Evolutionary conservation across 1,140 invertebrate species (phyloP).

Genomic region (Brachionus paranguensis): DNA sequence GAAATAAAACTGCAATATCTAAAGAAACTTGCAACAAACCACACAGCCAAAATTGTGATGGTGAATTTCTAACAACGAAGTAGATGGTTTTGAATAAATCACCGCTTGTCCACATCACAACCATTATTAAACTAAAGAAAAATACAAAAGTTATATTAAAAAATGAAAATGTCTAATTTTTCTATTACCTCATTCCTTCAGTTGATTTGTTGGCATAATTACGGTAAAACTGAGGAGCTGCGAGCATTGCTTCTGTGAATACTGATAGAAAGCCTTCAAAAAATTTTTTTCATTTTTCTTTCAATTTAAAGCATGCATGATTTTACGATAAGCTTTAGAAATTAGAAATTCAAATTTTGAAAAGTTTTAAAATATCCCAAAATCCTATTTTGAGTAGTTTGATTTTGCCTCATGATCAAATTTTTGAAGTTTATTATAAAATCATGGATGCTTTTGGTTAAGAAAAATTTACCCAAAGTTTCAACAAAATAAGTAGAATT

Average conservation of each 20-base stretch:
- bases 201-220: conserved; percentile 85
- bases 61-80: conserved; percentile 79
- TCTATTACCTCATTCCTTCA: conserved; percentile 81
- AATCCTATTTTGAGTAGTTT: too few relatives aligned
- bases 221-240: conserved; percentile 80
- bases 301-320: background rate
- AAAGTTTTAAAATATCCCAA: too few relatives aligned
- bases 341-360: too few relatives aligned
- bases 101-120: conserved; percentile 83
- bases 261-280: conserved; percentile 80
- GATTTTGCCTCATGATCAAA: too few relatives aligned
- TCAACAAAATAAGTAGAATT: conserved; percentile 59
- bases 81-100: conserved; percentile 96
- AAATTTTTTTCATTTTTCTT: conserved; percentile 68
- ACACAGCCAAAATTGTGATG: conserved; percentile 90
- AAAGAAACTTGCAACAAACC: conserved; percentile 78
- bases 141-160: conserved; percentile 42
- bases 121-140: conserved; percentile 63
- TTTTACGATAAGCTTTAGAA: background rate
- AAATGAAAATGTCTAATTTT: background rate
- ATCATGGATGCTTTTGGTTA: conserved; percentile 9
- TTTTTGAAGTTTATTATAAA: conserved; percentile 46
- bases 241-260: conserved; percentile 91
- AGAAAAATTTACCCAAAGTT: conserved; percentile 42
- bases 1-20: conserved; percentile 73